Evolutionary conservation across 1,140 invertebrate species (phyloP).

Genomic region (Drosophila neocordata): DNA sequence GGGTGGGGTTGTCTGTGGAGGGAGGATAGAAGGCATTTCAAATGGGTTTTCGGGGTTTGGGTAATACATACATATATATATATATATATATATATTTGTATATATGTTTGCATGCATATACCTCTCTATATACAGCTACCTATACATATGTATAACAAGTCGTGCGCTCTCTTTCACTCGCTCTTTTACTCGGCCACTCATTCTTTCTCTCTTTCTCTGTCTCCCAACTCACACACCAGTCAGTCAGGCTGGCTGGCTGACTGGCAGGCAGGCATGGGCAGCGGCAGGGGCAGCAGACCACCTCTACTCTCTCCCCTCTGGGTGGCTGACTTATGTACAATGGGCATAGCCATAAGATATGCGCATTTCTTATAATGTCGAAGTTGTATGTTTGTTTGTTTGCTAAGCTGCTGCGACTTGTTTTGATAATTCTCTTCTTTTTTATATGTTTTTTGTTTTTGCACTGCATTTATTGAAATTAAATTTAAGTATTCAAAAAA

Average conservation of each 20-base stretch:
- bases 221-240: constrained; percentile 1
- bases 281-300: constrained; percentile 17
- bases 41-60: constrained; percentile 8
- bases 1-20: not conserved
- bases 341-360: constrained; percentile 75
- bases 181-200: constrained; percentile 42
- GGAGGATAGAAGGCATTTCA: not conserved
- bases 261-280: constrained; percentile 7
- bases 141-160: constrained; percentile 61
- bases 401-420: constrained; percentile 76
- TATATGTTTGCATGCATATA: constrained; percentile 31
- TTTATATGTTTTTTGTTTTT: constrained; percentile 6
- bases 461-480: constrained; percentile 47
- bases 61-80: constrained; percentile 1
- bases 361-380: constrained; percentile 75
- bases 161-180: constrained; percentile 57
- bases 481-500: constrained; percentile 51
- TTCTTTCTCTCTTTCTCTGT: constrained; percentile 25
- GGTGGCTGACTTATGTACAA: constrained; percentile 65
- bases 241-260: not conserved
- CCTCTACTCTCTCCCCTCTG: constrained; percentile 36
- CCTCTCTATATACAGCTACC: constrained; percentile 23
- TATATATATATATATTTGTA: constrained; percentile 8
- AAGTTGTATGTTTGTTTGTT: constrained; percentile 65
- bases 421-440: constrained; percentile 59